Base-by-base conservation (phyloP, 2,113 vertebrate genomes). In the Scatophagus argus region DNA sequence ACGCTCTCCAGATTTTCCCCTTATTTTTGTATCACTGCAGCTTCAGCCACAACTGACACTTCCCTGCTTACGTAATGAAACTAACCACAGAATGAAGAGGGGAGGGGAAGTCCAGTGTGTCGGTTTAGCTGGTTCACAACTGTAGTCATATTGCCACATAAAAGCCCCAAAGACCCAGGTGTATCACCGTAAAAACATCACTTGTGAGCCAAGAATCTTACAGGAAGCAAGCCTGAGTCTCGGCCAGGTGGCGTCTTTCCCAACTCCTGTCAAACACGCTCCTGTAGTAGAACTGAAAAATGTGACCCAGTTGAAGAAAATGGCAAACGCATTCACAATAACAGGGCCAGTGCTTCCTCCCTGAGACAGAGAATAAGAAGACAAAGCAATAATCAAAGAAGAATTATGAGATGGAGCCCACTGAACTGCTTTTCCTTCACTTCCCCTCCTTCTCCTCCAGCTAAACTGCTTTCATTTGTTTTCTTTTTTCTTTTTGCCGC, bases 391-490 rank as follows among this genome's bases (percentile, higher is more conserved):
- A 83, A 89, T 87, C 82, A 76, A 81, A 84, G 77, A 87, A 65
- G 83, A 87, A 69, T 90, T 87, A 88, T 72, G 82, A 84, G 84
- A 87, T 62, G 76, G 66, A 85, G 75, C 64, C 32, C 55, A 5
- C 59, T 74, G 46, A 64, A 56, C 77, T 52, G 62, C 47, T 39
- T 46, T 68, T 3, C 34, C 60, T 52, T 32, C 23, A 64, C 66
- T 67, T 36, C 81, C 41, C 77, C 71, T 56, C 25, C 52, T 46
- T 62, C 65, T 70, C 59, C 61, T 64, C 51, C 60, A 13, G 3
- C 74, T 78, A 74, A 86, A 87, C 81, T 81, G 70, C 81, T 81
- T 88, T 87, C 68, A 84, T 84, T 91, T 86, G 88, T 88, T 91
- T 89, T 86, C 54, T 55, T 85, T 83, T 86, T 73, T 77, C 49